These are phyloP conservation scores for Tamandua tetradactyla DNA, from an alignment of 2,797 vertebrate genomes.

Conservation along the genomic window DNA sequence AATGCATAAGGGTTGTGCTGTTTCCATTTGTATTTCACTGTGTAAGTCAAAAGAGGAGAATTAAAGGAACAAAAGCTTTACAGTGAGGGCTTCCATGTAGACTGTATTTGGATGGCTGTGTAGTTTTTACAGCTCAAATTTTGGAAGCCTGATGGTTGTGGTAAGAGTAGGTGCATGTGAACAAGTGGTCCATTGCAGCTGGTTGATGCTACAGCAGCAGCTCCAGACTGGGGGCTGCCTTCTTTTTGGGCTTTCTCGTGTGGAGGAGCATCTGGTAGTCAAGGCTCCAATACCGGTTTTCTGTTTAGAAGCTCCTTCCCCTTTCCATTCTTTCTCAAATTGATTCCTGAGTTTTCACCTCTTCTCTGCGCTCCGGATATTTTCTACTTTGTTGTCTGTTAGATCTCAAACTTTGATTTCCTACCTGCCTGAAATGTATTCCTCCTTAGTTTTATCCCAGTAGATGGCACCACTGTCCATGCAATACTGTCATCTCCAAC, in stretches of 20 bases:
- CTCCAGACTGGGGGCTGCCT: background rate
- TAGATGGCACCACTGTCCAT: no score
- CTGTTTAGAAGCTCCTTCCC: background rate
- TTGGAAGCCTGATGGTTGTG: background rate
- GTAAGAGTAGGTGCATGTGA: background rate
- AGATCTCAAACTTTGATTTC: background rate
- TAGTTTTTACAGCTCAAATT: background rate
- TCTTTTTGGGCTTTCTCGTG: background rate
- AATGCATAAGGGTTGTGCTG: background rate
- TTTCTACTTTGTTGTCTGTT: background rate
- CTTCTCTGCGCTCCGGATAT: background rate
- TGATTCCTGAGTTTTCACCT: background rate
- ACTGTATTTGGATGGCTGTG: background rate
- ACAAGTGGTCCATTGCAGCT: background rate
- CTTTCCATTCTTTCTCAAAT: background rate
- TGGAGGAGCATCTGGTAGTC: background rate
- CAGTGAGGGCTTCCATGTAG: background rate
- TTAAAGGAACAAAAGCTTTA: background rate
- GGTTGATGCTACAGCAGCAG: background rate
- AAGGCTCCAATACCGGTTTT: background rate
- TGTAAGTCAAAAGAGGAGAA: background rate
- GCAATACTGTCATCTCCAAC: background rate
- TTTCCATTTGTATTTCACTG: background rate
- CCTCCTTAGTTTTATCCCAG: background rate
- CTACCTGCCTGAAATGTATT: background rate